Percentiles rank a stretch among this genome's conserved stretches.
These are phyloP conservation scores for Vulpes ferrilata DNA, from an alignment of 2,113 vertebrate genomes.

Conservation along the genomic window DNA sequence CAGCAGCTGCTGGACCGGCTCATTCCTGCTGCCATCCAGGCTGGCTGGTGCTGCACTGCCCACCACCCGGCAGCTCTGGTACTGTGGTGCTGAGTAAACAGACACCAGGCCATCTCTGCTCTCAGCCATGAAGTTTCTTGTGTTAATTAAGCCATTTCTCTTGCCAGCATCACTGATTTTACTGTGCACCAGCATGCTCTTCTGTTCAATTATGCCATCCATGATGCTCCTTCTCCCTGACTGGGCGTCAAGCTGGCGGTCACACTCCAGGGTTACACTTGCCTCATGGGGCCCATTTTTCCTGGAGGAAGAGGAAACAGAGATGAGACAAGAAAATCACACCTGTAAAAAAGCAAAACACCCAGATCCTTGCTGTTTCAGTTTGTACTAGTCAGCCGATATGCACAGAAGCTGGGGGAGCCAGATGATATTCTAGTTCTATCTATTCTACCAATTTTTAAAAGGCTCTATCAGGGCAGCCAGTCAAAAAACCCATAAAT, in stretches of 20 bases:
- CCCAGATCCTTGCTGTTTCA: not conserved
- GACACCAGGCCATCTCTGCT: slow-evolving; percentile 90
- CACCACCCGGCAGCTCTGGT: slow-evolving; percentile 87
- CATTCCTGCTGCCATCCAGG: slow-evolving; percentile 82
- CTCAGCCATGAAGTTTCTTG: slow-evolving; percentile 90
- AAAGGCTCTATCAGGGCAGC: not conserved
- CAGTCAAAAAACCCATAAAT: not conserved
- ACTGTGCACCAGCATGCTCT: slow-evolving; percentile 80
- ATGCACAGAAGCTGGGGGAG: not conserved
- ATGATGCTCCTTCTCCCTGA: slow-evolving; percentile 77
- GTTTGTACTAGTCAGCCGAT: not conserved
- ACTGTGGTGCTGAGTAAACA: slow-evolving; percentile 92
- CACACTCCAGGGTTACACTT: slow-evolving; percentile 75
- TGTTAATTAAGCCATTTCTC: slow-evolving; percentile 94
- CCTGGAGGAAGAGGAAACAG: slow-evolving; percentile 79
- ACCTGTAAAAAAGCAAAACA: not conserved
- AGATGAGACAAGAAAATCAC: slow-evolving; percentile 70
- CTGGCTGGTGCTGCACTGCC: slow-evolving; percentile 78
- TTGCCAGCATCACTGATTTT: slow-evolving; percentile 86
- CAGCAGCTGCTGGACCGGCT: slow-evolving; percentile 91
- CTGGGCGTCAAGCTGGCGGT: slow-evolving; percentile 31
- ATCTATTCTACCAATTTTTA: not conserved
- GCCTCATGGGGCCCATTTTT: slow-evolving; percentile 85
- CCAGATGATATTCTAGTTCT: not conserved
- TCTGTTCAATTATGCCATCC: slow-evolving; percentile 88